Base-by-base conservation (phyloP, 30 jellyfish, hydroid and myxozoan genomes). In the Aurelia coerulea region DNA sequence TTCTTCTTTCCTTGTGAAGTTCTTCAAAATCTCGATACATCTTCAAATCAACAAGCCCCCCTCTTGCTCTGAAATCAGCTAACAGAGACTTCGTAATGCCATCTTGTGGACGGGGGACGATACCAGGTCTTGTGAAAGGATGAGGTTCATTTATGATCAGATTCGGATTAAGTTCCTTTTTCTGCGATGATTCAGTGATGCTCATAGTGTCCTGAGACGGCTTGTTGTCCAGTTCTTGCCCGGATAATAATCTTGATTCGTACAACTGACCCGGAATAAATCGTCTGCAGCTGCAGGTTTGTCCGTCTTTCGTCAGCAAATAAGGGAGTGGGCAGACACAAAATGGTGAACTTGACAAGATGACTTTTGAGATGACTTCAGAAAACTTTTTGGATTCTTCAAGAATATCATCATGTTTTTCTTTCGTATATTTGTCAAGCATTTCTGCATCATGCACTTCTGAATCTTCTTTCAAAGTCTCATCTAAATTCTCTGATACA, bases 1-100 rank as follows among this genome's bases (percentile, higher is more conserved):
- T 86, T 17, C 95, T 76, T 23, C 89, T 70, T 33, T 67, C 84
- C 50, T 29, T 60, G 65, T 78, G 88, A 13, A 75, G 83, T 64
- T 73, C 96, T 56, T 94, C 97, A 59, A 73, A 94, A 59, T 94
- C 91, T 18, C 91, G 87, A 79, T 66, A 85, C 80, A 89, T 94
- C 73, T 94, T 89, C 75, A 94, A 72, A 62, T 94, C 96, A 42
- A 94, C 88, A 14, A 85, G 77, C 19, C 99, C 99, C 73, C 99
- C 99, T 17, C 93, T 90, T 51, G 99, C 99, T 19, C 99, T 91
- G 80, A 76, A 94, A 76, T 94, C 99, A 11, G 96, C 91, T 6
- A 88, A 19, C 65, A 88, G 19, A 79, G 85, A 37, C 65, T 71
- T 73, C n/a, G 81, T 76, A 8, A 37, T 52, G 41, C 41, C 81